These are phyloP conservation scores for Pteria penguin DNA, from an alignment of 2,888 invertebrate species.

Conservation along the genomic window DNA sequence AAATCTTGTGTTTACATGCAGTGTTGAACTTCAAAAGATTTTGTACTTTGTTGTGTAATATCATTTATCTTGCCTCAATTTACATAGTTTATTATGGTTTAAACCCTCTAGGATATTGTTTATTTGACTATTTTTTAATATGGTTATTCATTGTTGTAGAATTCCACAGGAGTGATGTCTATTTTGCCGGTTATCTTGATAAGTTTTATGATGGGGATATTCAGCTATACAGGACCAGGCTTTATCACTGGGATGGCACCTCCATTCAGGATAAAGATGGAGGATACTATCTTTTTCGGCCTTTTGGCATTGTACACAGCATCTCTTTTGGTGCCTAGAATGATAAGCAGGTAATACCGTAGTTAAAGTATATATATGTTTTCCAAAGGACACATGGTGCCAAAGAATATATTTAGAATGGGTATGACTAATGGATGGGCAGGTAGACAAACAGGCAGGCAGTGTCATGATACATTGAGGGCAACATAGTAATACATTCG, in stretches of 20 bases:
- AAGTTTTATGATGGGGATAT: conserved; percentile 83
- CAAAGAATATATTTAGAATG: no score
- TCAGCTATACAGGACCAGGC: conserved; percentile 80
- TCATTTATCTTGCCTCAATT: no score
- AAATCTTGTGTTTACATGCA: no score
- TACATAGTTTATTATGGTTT: no score
- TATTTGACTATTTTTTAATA: background rate
- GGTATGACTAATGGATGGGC: no score
- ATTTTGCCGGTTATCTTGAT: conserved; percentile 80
- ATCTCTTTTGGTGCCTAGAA: conserved; percentile 71
- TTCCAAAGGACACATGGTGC: no score
- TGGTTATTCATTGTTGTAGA: background rate
- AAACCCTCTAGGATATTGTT: no score
- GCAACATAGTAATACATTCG: no score
- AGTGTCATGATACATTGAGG: no score
- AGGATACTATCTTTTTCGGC: conserved; percentile 74
- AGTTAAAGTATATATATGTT: background rate
- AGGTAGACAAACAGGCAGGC: no score
- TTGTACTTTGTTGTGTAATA: no score
- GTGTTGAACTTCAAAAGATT: no score
- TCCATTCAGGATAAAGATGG: conserved; percentile 68
- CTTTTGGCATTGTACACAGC: conserved; percentile 74
- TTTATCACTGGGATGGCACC: conserved; percentile 69
- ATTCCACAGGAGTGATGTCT: conserved; percentile 59
- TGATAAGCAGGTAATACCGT: conserved; percentile 68